Conservation (phyloP, 2,797 vertebrate genomes). For the Neoniphon sammara region DNA sequence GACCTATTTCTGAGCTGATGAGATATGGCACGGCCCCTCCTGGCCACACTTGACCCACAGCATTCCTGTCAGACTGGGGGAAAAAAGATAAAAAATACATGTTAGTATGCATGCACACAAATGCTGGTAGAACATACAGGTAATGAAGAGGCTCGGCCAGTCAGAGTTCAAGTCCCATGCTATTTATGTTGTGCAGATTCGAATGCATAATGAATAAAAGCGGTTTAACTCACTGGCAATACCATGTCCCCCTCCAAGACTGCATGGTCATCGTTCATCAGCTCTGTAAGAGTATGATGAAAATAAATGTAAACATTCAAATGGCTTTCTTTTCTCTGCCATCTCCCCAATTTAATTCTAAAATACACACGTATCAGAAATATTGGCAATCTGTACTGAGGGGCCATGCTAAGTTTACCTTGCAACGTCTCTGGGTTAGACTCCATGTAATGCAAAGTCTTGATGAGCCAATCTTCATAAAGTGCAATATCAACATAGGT, state of each 20-base stretch:
- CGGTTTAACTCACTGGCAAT: constrained; percentile 41
- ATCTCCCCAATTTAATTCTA: neutral
- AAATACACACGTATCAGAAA: neutral
- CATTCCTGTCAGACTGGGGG: constrained; percentile 59
- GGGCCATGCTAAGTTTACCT: constrained; percentile 24
- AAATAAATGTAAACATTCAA: neutral
- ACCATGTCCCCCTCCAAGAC: constrained; percentile 61
- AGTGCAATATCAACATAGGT: neutral
- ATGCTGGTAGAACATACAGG: too few species aligned
- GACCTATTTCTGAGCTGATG: constrained; percentile 55
- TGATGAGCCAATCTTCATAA: neutral
- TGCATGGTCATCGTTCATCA: accelerated
- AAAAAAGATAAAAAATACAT: neutral
- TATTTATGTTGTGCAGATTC: too few species aligned
- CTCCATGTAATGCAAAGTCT: neutral
- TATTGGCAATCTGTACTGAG: too few species aligned
- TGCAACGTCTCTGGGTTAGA: constrained; percentile 58
- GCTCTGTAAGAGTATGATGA: constrained; percentile 34
- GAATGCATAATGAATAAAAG: neutral
- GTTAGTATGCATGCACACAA: too few species aligned
- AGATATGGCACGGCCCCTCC: constrained; percentile 44
- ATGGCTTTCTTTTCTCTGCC: too few species aligned
- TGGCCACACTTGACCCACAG: constrained; percentile 36
- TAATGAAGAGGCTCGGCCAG: too few species aligned
- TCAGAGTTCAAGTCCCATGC: too few species aligned